Base-by-base conservation (phyloP, 2,113 vertebrate species). In the Bos taurus region DNA sequence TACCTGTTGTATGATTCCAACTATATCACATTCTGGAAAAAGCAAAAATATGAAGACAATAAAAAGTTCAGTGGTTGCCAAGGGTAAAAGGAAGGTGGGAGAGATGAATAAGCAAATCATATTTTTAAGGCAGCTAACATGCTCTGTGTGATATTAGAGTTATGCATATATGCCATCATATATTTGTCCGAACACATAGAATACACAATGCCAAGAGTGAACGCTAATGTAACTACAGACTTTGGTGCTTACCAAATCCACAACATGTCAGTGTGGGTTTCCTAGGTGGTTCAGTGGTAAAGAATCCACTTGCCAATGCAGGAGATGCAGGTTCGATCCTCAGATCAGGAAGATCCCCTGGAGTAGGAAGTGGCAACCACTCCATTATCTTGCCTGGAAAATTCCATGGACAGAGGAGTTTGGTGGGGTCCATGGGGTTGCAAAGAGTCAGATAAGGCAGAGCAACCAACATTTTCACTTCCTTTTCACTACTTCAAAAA, bases 401-500 rank as follows among this genome's bases (percentile, higher is more conserved):
- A 74, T 43, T 74, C 67, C n/a, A 36, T 26, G 21, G 12, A 74
- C 36, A 74, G 67, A 23, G 36, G 23, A 74, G 36, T 43, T 36
- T 74, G 36, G 36, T 43, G 21, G 36, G 71, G 71, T 25, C 36
- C 21, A 74, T 3, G 3, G 36, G 36, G 5, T 74, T 6, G 0
- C 71, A 74, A 74, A 74, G 71, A 74, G 71, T 43, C 0, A 3
- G 23, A 77, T 43, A 77, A 77, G 36, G 43, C 36, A 40, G 71
- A 43, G 11, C 11, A 43, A 77, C 71, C 26, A 25, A 74, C 36
- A 43, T 25, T 74, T 74, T 43, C 67, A 74, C 36, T 74, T 74
- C 64, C 19, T 74, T 74, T 40, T 40, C 21, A 74, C 11, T 74
- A 74, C 36, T 74, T 96, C 88, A 28, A 94, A 95, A 96, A 97